Percentiles rank a stretch among this genome's conserved stretches.
phyloP scores from a whole-genome alignment of 2,797 vertebrate species.

The Erithacus rubecula region DNA sequence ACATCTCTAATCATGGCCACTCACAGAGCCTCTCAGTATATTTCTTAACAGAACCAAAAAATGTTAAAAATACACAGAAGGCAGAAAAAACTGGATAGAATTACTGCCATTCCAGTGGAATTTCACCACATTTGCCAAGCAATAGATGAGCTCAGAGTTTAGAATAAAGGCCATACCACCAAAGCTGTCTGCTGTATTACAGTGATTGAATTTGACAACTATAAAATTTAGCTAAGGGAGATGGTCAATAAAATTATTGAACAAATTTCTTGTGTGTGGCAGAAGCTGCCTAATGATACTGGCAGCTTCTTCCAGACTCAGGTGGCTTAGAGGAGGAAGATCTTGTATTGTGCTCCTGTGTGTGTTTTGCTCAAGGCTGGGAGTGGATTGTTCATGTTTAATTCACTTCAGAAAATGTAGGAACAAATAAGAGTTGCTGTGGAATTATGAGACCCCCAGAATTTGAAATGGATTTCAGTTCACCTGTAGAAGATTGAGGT shows the following conservation, averaged over 20 bases:
- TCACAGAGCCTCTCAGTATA: not conserved
- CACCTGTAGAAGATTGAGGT: not conserved
- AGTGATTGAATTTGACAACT: not conserved
- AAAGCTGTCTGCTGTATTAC: not conserved
- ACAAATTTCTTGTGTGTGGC: fast-evolving
- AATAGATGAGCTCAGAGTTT: not conserved
- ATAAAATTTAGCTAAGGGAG: not conserved
- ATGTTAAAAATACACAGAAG: not conserved
- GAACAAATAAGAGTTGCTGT: not conserved
- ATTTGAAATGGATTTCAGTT: not conserved
- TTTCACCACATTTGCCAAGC: not conserved
- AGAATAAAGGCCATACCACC: not conserved
- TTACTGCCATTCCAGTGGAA: not conserved
- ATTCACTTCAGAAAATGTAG: not conserved
- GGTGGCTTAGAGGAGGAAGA: not conserved
- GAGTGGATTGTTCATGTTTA: not conserved
- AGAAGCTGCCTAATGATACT: not conserved
- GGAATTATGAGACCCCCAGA: not conserved
- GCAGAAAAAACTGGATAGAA: not conserved
- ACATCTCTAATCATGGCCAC: not conserved
- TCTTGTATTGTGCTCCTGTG: not conserved
- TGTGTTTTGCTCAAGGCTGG: not conserved
- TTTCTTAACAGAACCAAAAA: not conserved
- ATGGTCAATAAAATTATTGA: not conserved
- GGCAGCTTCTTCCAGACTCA: not conserved